Base-by-base conservation (phyloP, 2,888 invertebrate species). In the Calephelis perditalis region DNA sequence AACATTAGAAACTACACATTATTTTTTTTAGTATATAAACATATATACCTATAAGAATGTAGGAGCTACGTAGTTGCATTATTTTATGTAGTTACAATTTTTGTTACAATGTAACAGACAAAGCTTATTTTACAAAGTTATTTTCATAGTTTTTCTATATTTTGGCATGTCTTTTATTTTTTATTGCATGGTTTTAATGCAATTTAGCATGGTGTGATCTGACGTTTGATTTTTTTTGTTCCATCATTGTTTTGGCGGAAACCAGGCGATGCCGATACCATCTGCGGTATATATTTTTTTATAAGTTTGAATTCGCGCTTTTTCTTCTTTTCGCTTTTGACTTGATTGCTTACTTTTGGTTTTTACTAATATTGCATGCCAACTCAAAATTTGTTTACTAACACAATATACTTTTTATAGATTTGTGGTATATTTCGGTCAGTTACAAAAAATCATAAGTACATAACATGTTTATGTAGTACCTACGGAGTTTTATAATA, bases 251-350 rank as follows among this genome's bases (percentile, higher is more conserved):
- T 81, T 76, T 79, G 86, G 84, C 87, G 88, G 82, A 73, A 78
- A 69, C 89, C 92, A 93, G 93, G 92, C 92, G 91, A 93, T 93
- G 93, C 92, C 93, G 90, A 92, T 92, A 81, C 92, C 93, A 86
- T 92, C 91, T 79, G 93, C 92, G 94, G 94, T 94, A 93, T 92
- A 89, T 85, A 82, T 89, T 81, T 82, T 70, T 75, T 82, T 83
- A 74, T 73, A 65, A 70, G 59, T 68, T 69, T 63, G 40, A 63
- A 60, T 61, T 55, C 54, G 49, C 49, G 60, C 60, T 54, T 61
- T 62, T 63, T 62, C 61, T 61, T 47, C 36, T 59, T 61, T 65
- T 40, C 49, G 61, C 57, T 61, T 63, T 9, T 57, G 59, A 52
- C 60, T 47, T 44, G 10, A 58, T 47, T 54, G 52, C 45, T 58